Evolutionary conservation across 2,113 vertebrate species (phyloP).

Genomic region (Salvelinus namaycush): DNA sequence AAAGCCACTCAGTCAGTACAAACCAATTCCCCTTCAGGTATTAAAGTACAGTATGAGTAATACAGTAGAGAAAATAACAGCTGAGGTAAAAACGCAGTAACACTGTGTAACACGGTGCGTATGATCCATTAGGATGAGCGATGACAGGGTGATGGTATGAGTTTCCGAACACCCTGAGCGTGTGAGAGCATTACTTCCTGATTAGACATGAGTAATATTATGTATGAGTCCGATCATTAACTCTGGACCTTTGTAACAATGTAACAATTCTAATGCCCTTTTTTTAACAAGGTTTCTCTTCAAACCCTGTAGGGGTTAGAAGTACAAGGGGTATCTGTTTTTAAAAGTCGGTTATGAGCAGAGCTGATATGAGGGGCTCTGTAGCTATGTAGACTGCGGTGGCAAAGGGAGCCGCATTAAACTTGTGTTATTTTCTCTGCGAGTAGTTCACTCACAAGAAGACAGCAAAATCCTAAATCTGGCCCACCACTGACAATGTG

Average conservation of each 20-base stretch:
- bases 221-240: neutral
- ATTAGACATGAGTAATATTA: conserved; percentile 52
- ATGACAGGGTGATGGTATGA: conserved; percentile 43
- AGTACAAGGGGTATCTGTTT: conserved; percentile 24
- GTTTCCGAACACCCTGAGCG: conserved; percentile 49
- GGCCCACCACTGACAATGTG: too few species aligned
- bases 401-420: too few species aligned
- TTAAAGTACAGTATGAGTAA: conserved; percentile 6
- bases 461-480: too few species aligned
- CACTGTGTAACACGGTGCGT: too few species aligned
- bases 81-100: conserved; percentile 14
- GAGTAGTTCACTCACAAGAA: too few species aligned
- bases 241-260: conserved; percentile 14
- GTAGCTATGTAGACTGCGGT: neutral
- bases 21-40: conserved; percentile 48
- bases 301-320: conserved; percentile 8
- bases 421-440: too few species aligned
- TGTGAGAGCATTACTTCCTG: conserved; percentile 44
- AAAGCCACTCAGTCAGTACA: conserved; percentile 31
- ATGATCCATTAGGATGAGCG: conserved; percentile 32
- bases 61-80: neutral
- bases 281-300: conserved; percentile 41
- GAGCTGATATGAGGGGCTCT: neutral
- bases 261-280: conserved; percentile 44
- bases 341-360: conserved; percentile 24